phyloP scores from a whole-genome alignment of 2,113 vertebrate species.

The Nestor notabilis region DNA sequence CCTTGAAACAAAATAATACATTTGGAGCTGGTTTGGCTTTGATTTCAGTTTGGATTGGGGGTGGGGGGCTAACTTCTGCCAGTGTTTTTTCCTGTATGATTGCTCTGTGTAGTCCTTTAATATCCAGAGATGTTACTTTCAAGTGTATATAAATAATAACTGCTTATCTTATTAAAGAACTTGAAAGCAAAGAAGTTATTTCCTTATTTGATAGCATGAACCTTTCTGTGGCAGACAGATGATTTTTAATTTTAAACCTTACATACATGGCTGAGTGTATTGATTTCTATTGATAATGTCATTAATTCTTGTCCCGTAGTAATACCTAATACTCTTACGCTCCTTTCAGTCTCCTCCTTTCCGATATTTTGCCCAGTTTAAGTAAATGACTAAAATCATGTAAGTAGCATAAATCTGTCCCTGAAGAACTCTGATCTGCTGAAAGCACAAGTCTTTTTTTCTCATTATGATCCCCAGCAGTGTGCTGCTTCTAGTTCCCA shows the following conservation, averaged over 20 bases:
- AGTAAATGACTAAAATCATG: background rate
- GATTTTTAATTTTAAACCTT: background rate
- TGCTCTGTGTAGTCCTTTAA: background rate
- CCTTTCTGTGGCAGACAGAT: background rate
- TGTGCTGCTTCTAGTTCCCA: background rate
- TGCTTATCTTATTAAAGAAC: background rate
- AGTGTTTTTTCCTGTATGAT: background rate
- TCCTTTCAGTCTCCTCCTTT: background rate
- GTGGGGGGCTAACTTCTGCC: background rate
- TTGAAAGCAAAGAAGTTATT: background rate
- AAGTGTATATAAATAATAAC: background rate
- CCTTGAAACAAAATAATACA: background rate
- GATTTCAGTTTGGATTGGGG: background rate
- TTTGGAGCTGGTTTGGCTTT: background rate
- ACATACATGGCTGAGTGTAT: background rate
- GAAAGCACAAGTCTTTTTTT: background rate
- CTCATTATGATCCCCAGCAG: background rate
- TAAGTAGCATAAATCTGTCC: background rate
- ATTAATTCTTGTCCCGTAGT: background rate
- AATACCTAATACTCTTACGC: background rate
- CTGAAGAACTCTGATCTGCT: background rate
- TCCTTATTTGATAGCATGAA: background rate
- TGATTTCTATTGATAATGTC: background rate
- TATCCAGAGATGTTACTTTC: background rate
- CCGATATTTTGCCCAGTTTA: background rate